phyloP scores from a whole-genome alignment of 2,888 invertebrate species.

The Matsumyia berberina region DNA sequence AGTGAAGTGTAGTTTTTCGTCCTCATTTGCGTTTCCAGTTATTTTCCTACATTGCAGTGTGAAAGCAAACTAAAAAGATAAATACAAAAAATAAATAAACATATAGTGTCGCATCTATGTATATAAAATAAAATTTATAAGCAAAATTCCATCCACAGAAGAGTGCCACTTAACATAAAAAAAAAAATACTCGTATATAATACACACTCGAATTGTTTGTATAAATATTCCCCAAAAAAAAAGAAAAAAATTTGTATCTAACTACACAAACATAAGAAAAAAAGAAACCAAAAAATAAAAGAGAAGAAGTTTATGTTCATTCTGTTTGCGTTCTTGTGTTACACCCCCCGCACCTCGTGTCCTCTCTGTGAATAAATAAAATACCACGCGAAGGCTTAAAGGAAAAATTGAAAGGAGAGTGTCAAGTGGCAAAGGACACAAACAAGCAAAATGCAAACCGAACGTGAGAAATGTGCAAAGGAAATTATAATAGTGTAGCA shows the following conservation, averaged over 20 bases:
- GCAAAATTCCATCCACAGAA: neutral
- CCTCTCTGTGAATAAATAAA: constrained; percentile 37
- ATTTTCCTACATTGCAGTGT: constrained; percentile 15
- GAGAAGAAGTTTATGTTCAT: constrained; percentile 16
- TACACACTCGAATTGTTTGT: constrained; percentile 49
- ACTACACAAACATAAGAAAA: constrained; percentile 20
- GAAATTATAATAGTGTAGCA: constrained; percentile 58
- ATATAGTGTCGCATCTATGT: neutral
- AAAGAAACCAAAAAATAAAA: constrained; percentile 7
- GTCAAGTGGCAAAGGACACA: constrained; percentile 42
- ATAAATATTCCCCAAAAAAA: constrained; percentile 36
- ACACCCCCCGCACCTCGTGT: neutral
- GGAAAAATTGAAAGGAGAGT: constrained; percentile 53
- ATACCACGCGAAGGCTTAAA: constrained; percentile 27
- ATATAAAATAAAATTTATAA: neutral
- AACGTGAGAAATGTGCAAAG: constrained; percentile 68
- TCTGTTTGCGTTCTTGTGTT: constrained; percentile 1
- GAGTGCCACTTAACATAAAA: constrained; percentile 53
- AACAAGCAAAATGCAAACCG: constrained; percentile 31
- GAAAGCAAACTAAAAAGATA: constrained; percentile 16
- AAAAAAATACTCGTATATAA: constrained; percentile 14
- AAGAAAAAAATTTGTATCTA: constrained; percentile 42
- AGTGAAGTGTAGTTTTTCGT: constrained; percentile 31
- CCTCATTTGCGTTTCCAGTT: constrained; percentile 28
- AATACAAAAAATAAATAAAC: constrained; percentile 6